These are phyloP conservation scores for Eupeodes luniger DNA, from an alignment of 2,888 invertebrate genomes.

Conservation along the genomic window DNA sequence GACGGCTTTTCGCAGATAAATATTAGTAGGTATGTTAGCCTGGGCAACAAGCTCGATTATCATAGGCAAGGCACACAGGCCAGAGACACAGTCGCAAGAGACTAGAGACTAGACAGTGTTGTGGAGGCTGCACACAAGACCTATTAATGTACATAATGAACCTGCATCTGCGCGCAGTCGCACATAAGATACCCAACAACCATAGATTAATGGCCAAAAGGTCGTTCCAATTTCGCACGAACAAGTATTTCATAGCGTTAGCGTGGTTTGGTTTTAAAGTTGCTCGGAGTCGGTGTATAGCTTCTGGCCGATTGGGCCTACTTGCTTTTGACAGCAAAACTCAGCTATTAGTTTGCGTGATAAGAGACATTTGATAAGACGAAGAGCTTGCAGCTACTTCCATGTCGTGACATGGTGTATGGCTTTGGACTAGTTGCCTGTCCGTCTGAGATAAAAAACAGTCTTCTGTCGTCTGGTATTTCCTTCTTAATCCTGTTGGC, in stretches of 20 bases:
- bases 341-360: slow-evolving; percentile 70
- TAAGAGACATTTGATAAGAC: slow-evolving; percentile 61
- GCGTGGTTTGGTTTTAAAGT: neutral
- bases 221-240: slow-evolving; percentile 73
- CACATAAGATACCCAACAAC: slow-evolving; percentile 16
- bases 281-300: slow-evolving; percentile 16
- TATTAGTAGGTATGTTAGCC: slow-evolving; percentile 34
- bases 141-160: slow-evolving; percentile 54
- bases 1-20: slow-evolving; percentile 61
- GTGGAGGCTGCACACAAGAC: slow-evolving; percentile 38
- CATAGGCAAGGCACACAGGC: slow-evolving; percentile 25
- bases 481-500: slow-evolving; percentile 37
- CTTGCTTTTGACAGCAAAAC: slow-evolving; percentile 57
- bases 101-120: neutral
- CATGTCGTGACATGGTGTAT: slow-evolving; percentile 57
- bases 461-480: slow-evolving; percentile 32
- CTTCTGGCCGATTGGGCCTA: slow-evolving; percentile 36
- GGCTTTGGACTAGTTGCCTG: slow-evolving; percentile 32
- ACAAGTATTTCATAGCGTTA: slow-evolving; percentile 36
- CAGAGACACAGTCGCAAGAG: neutral
- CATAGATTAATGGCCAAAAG: slow-evolving; percentile 64
- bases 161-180: slow-evolving; percentile 41
- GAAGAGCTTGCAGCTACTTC: slow-evolving; percentile 55
- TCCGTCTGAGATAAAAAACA: slow-evolving; percentile 27
- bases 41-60: slow-evolving; percentile 37